phyloP scores from a whole-genome alignment of 2,113 vertebrate genomes.

The Rhea americana region DNA sequence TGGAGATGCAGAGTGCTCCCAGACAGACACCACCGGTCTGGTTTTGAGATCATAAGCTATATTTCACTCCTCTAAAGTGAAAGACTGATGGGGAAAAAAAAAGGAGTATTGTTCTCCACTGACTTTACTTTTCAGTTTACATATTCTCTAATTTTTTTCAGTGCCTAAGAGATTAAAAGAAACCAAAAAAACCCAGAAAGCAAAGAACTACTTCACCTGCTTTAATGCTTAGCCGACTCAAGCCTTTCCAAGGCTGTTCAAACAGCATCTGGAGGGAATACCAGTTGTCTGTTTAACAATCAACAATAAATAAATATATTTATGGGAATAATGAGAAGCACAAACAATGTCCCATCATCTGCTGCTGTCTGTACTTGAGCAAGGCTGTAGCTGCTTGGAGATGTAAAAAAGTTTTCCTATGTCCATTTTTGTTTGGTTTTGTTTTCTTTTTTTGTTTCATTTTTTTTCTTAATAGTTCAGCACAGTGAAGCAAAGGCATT shows the following conservation, averaged over 20 bases:
- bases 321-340: background rate
- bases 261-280: background rate
- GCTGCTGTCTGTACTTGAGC: background rate
- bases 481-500: background rate
- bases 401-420: background rate
- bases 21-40: background rate
- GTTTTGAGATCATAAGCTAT: background rate
- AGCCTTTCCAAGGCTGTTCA: background rate
- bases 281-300: background rate
- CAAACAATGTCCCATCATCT: background rate
- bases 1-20: background rate
- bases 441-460: background rate
- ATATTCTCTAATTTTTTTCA: background rate
- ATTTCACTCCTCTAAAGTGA: background rate
- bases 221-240: background rate
- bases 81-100: background rate
- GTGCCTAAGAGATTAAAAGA: background rate
- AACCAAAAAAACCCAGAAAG: background rate
- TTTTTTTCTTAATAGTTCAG: background rate
- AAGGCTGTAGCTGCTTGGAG: background rate
- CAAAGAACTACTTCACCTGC: background rate
- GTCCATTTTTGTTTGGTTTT: background rate
- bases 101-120: accelerated
- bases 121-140: accelerated
- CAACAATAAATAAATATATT: background rate